Conservation (phyloP, 2,113 vertebrate genomes). For the Xiphias gladius region DNA sequence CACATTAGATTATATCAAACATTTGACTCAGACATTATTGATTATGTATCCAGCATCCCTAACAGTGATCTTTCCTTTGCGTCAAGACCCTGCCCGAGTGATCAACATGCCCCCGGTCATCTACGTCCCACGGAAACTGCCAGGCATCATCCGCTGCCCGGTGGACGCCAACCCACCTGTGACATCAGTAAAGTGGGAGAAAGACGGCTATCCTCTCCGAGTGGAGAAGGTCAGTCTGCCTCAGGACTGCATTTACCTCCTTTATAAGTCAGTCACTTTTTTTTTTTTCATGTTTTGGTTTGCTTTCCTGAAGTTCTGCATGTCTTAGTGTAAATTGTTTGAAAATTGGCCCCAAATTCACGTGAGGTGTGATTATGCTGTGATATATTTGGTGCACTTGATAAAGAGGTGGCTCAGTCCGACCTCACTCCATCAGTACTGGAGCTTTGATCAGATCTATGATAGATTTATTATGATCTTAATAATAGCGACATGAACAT, state of each 20-base stretch:
- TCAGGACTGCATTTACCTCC: not conserved
- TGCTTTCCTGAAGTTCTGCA: not conserved
- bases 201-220: slow-evolving; percentile 95
- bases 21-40: not conserved
- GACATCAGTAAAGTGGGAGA: slow-evolving; percentile 96
- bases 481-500: not conserved
- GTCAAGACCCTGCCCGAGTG: slow-evolving; percentile 95
- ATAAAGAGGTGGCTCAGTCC: not conserved
- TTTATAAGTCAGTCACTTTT: not conserved
- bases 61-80: not conserved
- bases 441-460: not conserved
- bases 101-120: slow-evolving; percentile 98
- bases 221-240: slow-evolving; percentile 91
- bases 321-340: not conserved
- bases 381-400: not conserved
- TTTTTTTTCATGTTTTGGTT: not conserved
- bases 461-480: not conserved
- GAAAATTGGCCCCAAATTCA: not conserved
- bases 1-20: not conserved
- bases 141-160: slow-evolving; percentile 97
- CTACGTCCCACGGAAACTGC: slow-evolving; percentile 96
- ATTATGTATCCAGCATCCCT: not conserved
- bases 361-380: not conserved
- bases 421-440: not conserved
- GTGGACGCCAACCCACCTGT: slow-evolving; percentile 97